Percentiles rank a stretch among this genome's conserved stretches.
Evolutionary conservation across 2,797 vertebrate genomes (phyloP).

Genomic region (Pantherophis alleghaniensis): DNA sequence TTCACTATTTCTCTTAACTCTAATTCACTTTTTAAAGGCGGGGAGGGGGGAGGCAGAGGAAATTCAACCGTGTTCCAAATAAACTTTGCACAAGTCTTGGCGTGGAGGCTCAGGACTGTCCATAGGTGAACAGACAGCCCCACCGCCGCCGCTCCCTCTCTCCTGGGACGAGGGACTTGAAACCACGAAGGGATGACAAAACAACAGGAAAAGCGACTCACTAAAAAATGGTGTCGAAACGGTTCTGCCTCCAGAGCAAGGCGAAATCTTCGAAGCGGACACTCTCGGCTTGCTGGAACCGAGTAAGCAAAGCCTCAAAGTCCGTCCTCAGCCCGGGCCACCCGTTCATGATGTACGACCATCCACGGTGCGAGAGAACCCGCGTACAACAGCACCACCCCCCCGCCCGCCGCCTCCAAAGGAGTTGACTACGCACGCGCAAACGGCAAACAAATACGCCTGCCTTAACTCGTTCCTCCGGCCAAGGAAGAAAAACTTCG

Average conservation of each 20-base stretch:
- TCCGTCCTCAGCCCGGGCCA: slow-evolving; percentile 74
- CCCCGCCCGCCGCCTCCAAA: too few species aligned
- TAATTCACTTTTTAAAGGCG: not conserved
- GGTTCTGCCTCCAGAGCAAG: slow-evolving; percentile 83
- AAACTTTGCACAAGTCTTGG: not conserved
- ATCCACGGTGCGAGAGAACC: not conserved
- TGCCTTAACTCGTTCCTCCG: not conserved
- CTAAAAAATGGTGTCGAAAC: slow-evolving; percentile 85
- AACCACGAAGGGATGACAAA: not conserved
- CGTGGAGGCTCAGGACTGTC: not conserved
- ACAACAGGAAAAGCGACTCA: slow-evolving; percentile 61
- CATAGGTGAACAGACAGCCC: not conserved
- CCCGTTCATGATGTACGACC: slow-evolving; percentile 27
- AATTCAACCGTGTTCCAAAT: not conserved
- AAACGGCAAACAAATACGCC: not conserved
- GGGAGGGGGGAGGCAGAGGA: not conserved
- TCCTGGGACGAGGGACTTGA: not conserved
- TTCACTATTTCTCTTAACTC: not conserved
- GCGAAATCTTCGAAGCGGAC: slow-evolving; percentile 87
- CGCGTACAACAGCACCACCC: accelerated
- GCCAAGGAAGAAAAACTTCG: too few species aligned
- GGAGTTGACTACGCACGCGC: not conserved
- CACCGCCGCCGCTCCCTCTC: too few species aligned
- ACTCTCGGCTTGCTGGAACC: slow-evolving; percentile 79
- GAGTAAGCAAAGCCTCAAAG: slow-evolving; percentile 80